These are phyloP conservation scores for Mycteria americana DNA, from an alignment of 2,797 vertebrate genomes.

Conservation along the genomic window DNA sequence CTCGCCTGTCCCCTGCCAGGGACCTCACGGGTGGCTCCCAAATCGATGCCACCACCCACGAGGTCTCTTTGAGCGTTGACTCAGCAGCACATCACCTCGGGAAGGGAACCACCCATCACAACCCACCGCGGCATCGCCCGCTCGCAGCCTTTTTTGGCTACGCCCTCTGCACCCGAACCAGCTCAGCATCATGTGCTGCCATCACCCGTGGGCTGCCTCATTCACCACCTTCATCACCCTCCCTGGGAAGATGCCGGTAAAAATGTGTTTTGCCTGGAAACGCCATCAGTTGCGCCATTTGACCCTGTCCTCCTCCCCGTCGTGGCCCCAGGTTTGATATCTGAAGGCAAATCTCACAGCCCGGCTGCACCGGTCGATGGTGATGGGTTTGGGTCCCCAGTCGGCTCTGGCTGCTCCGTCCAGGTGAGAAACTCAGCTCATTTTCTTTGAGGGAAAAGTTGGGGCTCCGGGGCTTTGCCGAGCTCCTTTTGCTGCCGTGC, in stretches of 20 bases:
- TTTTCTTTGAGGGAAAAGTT: not conserved
- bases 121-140: accelerated
- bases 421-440: accelerated
- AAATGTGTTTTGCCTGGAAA: not conserved
- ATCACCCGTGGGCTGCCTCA: accelerated
- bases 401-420: not conserved
- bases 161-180: accelerated
- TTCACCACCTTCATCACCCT: not conserved
- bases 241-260: accelerated
- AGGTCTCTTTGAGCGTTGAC: not conserved
- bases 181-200: not conserved
- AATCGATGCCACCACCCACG: accelerated
- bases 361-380: accelerated
- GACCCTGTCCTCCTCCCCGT: accelerated
- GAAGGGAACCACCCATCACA: not conserved
- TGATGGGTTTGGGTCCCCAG: accelerated
- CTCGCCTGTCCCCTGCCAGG: not conserved
- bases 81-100: not conserved
- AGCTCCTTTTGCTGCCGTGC: not conserved
- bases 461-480: not conserved
- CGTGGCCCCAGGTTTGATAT: accelerated
- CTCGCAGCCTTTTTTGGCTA: not conserved
- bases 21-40: accelerated
- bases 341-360: not conserved
- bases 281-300: accelerated